phyloP scores from a whole-genome alignment of 2,888 invertebrate species.

The Habroteleia sp. region DNA sequence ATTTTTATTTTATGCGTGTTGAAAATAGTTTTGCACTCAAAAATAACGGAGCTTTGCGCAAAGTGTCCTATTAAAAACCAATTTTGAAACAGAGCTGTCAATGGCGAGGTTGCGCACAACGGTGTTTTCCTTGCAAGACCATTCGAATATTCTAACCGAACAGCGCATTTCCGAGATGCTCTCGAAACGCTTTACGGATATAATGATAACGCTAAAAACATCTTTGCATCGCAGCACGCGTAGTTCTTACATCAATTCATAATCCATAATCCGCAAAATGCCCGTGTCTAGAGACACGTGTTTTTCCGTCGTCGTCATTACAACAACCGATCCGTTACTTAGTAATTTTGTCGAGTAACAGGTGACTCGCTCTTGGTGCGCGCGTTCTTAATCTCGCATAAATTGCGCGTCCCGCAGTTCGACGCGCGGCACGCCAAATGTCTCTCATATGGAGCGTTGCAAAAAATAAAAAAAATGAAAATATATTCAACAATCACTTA shows the following conservation, averaged over 20 bases:
- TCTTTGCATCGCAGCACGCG: constrained; percentile 11
- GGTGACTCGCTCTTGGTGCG: constrained; percentile 55
- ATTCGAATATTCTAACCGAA: constrained; percentile 3
- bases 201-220: constrained; percentile 28
- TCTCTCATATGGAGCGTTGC: constrained; percentile 25
- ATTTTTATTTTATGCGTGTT: too few relatives aligned
- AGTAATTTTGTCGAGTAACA: constrained; percentile 60
- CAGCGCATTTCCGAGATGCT: background rate
- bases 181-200: constrained; percentile 8
- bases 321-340: constrained; percentile 59
- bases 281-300: constrained; percentile 39
- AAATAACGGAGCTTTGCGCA: too few relatives aligned
- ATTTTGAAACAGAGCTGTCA: too few relatives aligned
- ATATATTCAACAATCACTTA: too few relatives aligned
- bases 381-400: constrained; percentile 63
- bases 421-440: constrained; percentile 36
- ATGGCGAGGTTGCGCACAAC: too few relatives aligned
- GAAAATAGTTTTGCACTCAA: too few relatives aligned
- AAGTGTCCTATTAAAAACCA: too few relatives aligned
- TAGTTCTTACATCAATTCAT: constrained; percentile 35
- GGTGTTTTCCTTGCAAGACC: too few relatives aligned
- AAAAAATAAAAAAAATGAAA: constrained; percentile 2
- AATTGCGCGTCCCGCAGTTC: constrained; percentile 59
- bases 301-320: constrained; percentile 48
- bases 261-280: constrained; percentile 48